Evolutionary conservation across 2,113 vertebrate genomes (phyloP).

Genomic region (Albula glossodonta): DNA sequence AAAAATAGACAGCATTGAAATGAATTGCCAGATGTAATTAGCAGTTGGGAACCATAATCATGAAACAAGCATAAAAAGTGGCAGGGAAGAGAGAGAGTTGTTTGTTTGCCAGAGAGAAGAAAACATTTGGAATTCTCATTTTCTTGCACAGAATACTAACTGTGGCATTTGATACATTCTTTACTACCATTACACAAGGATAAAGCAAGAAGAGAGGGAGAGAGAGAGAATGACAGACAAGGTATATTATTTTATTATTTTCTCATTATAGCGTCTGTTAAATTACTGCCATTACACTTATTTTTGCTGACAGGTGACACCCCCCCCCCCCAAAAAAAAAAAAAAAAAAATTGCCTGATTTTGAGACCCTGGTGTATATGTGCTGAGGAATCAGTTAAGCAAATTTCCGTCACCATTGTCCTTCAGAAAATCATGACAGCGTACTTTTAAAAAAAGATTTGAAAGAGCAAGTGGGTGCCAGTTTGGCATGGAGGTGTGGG

Average conservation of each 20-base stretch:
- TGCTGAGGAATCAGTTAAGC: slow-evolving; percentile 30
- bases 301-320: neutral
- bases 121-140: neutral
- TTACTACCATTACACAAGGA: too few species aligned
- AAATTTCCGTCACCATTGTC: slow-evolving; percentile 37
- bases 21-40: neutral
- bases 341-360: slow-evolving; percentile 13
- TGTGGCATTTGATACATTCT: too few species aligned
- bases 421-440: slow-evolving; percentile 50
- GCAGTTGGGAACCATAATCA: neutral
- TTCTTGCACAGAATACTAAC: neutral
- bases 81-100: neutral
- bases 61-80: neutral
- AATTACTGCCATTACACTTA: neutral
- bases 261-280: neutral
- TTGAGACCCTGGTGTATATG: neutral
- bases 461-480: slow-evolving; percentile 30
- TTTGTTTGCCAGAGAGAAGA: too few species aligned
- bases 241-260: neutral
- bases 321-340: neutral
- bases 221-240: neutral
- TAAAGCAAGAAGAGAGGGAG: too few species aligned
- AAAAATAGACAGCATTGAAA: neutral
- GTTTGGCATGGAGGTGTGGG: slow-evolving; percentile 34
- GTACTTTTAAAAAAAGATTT: slow-evolving; percentile 34